These are phyloP conservation scores for Pseudochirops corinnae DNA, from an alignment of 2,797 vertebrate species.

Conservation along the genomic window DNA sequence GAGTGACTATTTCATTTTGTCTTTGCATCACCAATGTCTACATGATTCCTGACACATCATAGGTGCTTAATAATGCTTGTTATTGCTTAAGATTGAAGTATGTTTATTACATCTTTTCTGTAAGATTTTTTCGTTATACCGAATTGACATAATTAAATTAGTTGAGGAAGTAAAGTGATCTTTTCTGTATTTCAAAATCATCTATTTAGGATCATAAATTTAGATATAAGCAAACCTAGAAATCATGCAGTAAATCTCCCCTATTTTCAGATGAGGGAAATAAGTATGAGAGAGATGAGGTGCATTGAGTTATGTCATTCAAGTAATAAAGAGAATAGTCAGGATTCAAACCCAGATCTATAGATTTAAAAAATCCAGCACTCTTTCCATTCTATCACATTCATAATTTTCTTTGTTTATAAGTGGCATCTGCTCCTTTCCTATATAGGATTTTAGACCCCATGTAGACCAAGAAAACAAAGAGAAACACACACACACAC, in stretches of 20 bases:
- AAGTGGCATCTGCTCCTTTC: background rate
- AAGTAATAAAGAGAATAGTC: background rate
- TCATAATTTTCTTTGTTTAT: background rate
- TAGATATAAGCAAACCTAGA: background rate
- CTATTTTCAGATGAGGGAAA: background rate
- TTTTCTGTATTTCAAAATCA: background rate
- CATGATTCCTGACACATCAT: background rate
- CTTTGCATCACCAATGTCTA: background rate
- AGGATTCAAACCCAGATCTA: background rate
- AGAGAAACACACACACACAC: background rate
- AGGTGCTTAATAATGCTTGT: background rate
- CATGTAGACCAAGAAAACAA: background rate
- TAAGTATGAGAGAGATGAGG: background rate
- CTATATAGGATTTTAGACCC: background rate
- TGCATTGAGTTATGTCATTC: background rate
- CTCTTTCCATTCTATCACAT: background rate
- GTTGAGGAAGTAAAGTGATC: background rate
- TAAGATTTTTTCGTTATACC: background rate
- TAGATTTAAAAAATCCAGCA: background rate
- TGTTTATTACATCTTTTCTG: background rate
- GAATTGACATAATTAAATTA: background rate
- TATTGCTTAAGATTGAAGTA: background rate
- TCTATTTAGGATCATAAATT: background rate
- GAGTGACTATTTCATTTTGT: background rate
- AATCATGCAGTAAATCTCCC: background rate